Percentiles rank a stretch among this genome's conserved stretches.
phyloP scores from a whole-genome alignment of 1,140 invertebrate species.

The Cydia fagiglandana region DNA sequence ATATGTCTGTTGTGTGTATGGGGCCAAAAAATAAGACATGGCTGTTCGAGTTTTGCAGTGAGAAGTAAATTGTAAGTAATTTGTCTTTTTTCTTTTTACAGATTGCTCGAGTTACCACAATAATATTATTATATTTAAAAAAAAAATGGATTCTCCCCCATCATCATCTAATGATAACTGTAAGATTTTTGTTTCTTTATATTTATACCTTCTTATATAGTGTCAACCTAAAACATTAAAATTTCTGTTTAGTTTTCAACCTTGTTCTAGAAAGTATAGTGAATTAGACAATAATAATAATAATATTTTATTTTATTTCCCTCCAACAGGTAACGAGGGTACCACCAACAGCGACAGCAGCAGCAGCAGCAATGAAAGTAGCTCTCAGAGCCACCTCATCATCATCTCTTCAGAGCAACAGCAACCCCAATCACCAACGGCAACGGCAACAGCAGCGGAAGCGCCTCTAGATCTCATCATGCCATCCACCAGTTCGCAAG shows the following conservation, averaged over 20 bases:
- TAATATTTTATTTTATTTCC: no score
- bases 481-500: not conserved
- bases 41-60: not conserved
- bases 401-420: not conserved
- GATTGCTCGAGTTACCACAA: not conserved
- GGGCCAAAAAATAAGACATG: not conserved
- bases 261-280: no score
- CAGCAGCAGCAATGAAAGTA: no score
- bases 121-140: not conserved
- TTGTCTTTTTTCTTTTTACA: not conserved
- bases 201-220: no score
- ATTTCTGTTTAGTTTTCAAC: no score
- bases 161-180: not conserved
- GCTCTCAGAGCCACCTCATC: no score
- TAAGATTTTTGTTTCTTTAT: not conserved
- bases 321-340: no score
- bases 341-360: no score
- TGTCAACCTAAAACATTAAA: no score
- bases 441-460: not conserved
- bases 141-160: not conserved
- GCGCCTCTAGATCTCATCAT: not conserved
- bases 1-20: not conserved
- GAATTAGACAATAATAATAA: no score
- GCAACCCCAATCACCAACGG: not conserved
- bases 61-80: not conserved